Evolutionary conservation across 2,113 vertebrate species (phyloP).

Genomic region (Harpagus bidentatus): DNA sequence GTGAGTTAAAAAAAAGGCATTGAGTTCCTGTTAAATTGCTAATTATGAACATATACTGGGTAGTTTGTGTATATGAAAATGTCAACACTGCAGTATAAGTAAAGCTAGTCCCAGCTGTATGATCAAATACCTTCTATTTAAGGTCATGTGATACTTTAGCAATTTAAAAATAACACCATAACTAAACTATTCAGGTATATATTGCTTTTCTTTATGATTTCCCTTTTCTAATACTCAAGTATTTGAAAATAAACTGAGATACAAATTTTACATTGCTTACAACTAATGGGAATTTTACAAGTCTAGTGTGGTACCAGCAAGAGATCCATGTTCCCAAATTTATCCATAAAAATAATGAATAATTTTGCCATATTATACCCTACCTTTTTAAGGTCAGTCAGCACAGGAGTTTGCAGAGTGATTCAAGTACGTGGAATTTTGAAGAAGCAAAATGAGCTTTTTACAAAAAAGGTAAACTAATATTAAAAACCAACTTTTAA

Average conservation of each 20-base stretch:
- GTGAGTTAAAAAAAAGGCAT: background rate
- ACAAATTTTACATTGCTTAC: background rate
- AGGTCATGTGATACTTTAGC: background rate
- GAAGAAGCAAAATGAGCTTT: background rate
- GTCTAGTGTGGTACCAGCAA: background rate
- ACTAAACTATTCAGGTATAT: background rate
- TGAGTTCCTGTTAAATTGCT: background rate
- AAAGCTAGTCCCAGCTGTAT: background rate
- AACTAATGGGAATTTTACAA: background rate
- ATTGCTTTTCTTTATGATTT: background rate
- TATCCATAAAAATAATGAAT: background rate
- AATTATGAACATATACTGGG: background rate
- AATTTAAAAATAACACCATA: background rate
- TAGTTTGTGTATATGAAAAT: background rate
- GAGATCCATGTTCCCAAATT: background rate
- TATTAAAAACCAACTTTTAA: background rate
- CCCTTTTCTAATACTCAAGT: background rate
- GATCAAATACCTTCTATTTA: background rate
- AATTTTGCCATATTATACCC: background rate
- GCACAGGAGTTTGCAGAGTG: background rate
- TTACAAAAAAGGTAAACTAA: background rate
- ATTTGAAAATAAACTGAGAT: background rate
- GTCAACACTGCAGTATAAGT: background rate
- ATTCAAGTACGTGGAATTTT: background rate
- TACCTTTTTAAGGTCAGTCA: background rate